Percentiles rank a stretch among this genome's conserved stretches.
Conservation (phyloP, 2,888 invertebrate genomes). For the Thymelicus lineola region DNA sequence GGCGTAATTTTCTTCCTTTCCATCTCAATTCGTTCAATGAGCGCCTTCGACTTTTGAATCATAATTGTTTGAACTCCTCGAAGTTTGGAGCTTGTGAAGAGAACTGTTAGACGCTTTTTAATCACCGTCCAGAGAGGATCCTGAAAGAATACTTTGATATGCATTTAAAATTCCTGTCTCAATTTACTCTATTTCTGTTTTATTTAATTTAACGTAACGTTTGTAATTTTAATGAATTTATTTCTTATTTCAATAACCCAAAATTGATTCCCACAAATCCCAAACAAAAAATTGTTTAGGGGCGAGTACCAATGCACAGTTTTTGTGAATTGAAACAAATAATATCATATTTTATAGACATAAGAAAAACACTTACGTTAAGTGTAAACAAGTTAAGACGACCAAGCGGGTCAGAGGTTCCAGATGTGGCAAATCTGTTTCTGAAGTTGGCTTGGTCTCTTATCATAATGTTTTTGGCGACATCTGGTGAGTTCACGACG, state of each 20-base stretch:
- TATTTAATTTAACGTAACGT: too few relatives aligned
- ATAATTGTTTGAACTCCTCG: conserved; percentile 43
- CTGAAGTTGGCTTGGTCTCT: conserved; percentile 63
- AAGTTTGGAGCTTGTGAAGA: conserved; percentile 52
- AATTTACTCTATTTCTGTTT: too few relatives aligned
- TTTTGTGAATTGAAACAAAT: too few relatives aligned
- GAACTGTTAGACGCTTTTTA: conserved; percentile 45
- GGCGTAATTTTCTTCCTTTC: conserved; percentile 41
- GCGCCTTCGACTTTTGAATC: conserved; percentile 43
- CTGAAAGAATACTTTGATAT: conserved; percentile 29
- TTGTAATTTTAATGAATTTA: too few relatives aligned
- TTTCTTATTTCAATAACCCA: too few relatives aligned
- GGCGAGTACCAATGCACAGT: too few relatives aligned
- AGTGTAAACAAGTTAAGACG: conserved; percentile 58
- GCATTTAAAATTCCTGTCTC: too few relatives aligned
- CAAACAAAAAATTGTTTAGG: too few relatives aligned
- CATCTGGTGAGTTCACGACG: conserved; percentile 60
- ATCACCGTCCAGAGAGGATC: conserved; percentile 50
- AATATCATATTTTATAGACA: conserved; percentile 34
- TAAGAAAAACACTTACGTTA: conserved; percentile 54
- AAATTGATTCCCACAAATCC: too few relatives aligned
- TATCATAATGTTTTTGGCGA: conserved; percentile 59
- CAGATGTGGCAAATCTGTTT: conserved; percentile 57
- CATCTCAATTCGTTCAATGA: conserved; percentile 44
- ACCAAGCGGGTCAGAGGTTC: conserved; percentile 61